phyloP scores from a whole-genome alignment of 2,888 invertebrate genomes.

The Tipula confusa region DNA sequence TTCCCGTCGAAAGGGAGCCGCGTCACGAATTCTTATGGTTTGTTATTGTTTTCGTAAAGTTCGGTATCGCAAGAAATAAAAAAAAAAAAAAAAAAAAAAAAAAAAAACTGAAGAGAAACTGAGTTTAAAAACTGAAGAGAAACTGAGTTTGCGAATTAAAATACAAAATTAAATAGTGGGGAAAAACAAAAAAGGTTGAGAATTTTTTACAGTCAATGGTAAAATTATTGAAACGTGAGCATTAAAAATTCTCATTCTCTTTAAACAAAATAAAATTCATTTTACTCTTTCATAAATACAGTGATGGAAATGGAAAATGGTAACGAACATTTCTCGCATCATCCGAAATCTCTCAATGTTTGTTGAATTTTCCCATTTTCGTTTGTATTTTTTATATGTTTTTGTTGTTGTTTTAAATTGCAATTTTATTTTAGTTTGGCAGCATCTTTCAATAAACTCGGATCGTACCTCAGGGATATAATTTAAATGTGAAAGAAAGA shows the following conservation, averaged over 20 bases:
- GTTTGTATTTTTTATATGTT: neutral
- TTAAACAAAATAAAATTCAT: neutral
- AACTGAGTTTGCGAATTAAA: neutral
- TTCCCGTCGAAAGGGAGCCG: neutral
- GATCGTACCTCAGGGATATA: conserved; percentile 29
- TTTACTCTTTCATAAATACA: neutral
- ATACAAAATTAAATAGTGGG: neutral
- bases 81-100: neutral
- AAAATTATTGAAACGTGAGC: neutral
- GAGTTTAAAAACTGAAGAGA: no score
- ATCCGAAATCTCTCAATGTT: neutral
- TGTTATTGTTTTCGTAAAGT: neutral
- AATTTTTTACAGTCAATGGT: neutral
- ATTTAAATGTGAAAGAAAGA: neutral
- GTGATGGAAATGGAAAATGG: neutral
- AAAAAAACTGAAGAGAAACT: neutral
- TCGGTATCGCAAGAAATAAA: neutral
- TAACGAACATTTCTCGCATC: neutral
- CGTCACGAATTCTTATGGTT: neutral
- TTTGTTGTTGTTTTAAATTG: conserved; percentile 14
- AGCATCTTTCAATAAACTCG: conserved; percentile 28
- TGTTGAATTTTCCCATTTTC: conserved; percentile 20
- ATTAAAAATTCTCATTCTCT: neutral
- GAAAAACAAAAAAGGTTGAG: neutral
- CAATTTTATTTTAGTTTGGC: conserved; percentile 16